Evolutionary conservation across 2,797 vertebrate genomes (phyloP), one percentile per base, ranked within the genome.

Genomic region (Intellagama lesueurii): DNA sequence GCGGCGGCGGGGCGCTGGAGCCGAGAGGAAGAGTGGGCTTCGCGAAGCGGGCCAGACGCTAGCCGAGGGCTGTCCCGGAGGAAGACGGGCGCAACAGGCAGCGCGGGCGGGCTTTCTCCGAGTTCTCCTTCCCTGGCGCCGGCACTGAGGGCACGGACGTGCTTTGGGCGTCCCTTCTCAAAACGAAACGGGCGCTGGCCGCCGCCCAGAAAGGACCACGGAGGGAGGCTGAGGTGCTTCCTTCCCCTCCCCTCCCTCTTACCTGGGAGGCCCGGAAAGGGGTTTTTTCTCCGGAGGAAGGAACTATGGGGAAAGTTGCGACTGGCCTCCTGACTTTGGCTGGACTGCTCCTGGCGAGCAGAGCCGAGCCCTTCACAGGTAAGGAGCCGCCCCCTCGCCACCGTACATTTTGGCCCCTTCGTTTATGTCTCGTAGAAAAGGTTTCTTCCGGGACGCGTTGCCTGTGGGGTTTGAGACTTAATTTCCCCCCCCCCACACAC

Each of bases 291-390:
- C 85, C 30, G 73, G 24, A 14, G 72, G 35, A 0, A 91, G 76
- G 92, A 90, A 95, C 87, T 94, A 97, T 97, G 97, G 95, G 94
- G 91, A 94, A 95, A 95, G 95, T 97, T 95, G 96, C 92, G 95
- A 96, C 95, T 95, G 96, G 97, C 95, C 90, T 97, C 93, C 94
- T 95, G 95, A 97, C 97, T 97, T 97, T 97, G 95, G 95, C 96
- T 83, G 97, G 96, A 97, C 95, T 97, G 97, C 92, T 95, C 88
- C 93, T 97, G 94, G 96, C 95, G 76, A 96, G 93, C 8, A 87
- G 94, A 40, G 96, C 95, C 35, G 91, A 97, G 89, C 91, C 96
- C 9, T 97, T 97, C 93, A 96, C 97, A 96, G 97, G 97, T 97
- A 94, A 95, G 95, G 28, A 70, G 47, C 19, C 4, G 30, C 68